These are phyloP conservation scores for Todus mexicanus DNA, from an alignment of 2,797 vertebrate species.

Conservation along the genomic window DNA sequence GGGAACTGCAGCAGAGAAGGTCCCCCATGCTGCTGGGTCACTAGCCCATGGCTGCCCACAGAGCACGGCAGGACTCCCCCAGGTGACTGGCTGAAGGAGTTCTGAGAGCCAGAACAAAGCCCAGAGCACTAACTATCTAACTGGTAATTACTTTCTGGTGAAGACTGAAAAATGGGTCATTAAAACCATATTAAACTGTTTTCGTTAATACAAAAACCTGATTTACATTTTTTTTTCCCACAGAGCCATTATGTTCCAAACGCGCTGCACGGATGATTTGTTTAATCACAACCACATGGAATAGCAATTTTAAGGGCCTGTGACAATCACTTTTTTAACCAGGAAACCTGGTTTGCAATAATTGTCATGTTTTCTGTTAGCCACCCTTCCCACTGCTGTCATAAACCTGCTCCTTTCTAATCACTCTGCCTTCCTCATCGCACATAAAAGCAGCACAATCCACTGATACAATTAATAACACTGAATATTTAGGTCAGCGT, in stretches of 20 bases:
- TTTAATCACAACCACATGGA: constrained; percentile 68
- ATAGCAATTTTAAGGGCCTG: constrained; percentile 55
- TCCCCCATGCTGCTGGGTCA: not conserved
- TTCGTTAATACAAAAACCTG: constrained; percentile 71
- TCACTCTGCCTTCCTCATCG: not conserved
- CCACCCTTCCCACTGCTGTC: constrained; percentile 18
- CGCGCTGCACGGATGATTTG: constrained; percentile 26
- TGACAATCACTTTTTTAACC: constrained; percentile 59
- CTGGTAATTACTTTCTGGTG: constrained; percentile 73
- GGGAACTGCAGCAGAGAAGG: not conserved
- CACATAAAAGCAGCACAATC: constrained; percentile 44
- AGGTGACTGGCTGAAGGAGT: not conserved
- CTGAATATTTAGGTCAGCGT: constrained; percentile 59
- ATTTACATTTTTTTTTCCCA: constrained; percentile 72
- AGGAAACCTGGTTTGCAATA: constrained; percentile 50
- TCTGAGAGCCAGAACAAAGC: constrained; percentile 57
- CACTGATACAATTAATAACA: constrained; percentile 55
- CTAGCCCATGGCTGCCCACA: not conserved
- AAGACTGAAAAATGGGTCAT: constrained; percentile 72
- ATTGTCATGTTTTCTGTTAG: constrained; percentile 40
- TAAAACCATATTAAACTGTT: constrained; percentile 71
- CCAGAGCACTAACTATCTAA: constrained; percentile 69
- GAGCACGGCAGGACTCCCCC: not conserved
- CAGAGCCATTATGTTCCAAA: constrained; percentile 67
- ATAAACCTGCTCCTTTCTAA: constrained; percentile 7